phyloP scores from a whole-genome alignment of 2,797 vertebrate species.

The Okamejei kenojei region DNA sequence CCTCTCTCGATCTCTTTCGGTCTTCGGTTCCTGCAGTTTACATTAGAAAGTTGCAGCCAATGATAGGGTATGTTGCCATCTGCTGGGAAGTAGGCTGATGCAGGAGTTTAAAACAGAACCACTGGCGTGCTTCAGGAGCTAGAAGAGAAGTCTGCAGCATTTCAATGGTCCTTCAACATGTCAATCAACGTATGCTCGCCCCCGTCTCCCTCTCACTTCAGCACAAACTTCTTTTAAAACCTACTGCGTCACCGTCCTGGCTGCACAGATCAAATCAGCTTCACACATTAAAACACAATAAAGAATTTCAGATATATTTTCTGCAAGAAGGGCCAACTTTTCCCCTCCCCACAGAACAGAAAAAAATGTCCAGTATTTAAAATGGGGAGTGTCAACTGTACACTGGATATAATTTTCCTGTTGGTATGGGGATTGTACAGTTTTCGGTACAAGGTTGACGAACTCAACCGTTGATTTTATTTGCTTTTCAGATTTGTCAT shows the following conservation, averaged over 20 bases:
- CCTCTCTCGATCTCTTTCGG: constrained; percentile 40
- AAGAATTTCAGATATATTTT: constrained; percentile 11
- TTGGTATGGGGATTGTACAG: constrained; percentile 28
- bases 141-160: constrained; percentile 52
- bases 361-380: constrained; percentile 41
- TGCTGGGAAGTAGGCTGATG: constrained; percentile 58
- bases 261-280: constrained; percentile 33
- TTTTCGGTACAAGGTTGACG: constrained; percentile 43
- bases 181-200: constrained; percentile 64
- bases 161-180: constrained; percentile 60
- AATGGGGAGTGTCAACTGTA: constrained; percentile 35
- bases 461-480: constrained; percentile 58
- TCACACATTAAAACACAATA: constrained; percentile 35
- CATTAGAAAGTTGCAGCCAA: constrained; percentile 47
- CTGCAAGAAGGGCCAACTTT: background rate
- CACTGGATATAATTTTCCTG: constrained; percentile 34
- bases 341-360: background rate
- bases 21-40: constrained; percentile 47
- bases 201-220: constrained; percentile 44
- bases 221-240: constrained; percentile 37
- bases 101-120: constrained; percentile 77
- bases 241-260: constrained; percentile 19
- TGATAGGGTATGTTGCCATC: constrained; percentile 65
- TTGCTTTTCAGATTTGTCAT: constrained; percentile 68
- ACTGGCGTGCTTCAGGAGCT: constrained; percentile 50